Conservation (phyloP, 2,888 invertebrate genomes). For the Napeogenes sylphis region DNA sequence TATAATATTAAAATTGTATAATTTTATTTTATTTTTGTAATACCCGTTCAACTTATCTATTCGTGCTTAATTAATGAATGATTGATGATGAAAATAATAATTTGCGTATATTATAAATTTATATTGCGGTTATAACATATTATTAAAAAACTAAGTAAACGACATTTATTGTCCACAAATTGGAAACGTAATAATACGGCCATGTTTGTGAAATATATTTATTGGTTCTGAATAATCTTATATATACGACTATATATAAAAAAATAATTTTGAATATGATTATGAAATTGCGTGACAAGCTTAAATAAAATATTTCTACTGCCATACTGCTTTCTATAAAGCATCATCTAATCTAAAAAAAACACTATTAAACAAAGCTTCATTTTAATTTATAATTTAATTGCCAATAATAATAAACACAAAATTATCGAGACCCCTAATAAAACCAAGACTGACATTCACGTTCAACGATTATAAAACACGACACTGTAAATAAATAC, state of each 20-base stretch:
- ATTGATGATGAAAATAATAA: too few relatives aligned
- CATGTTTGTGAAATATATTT: too few relatives aligned
- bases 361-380: neutral
- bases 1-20: neutral
- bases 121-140: too few relatives aligned
- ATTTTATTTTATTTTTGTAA: constrained; percentile 1
- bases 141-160: too few relatives aligned
- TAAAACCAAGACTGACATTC: constrained; percentile 51
- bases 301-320: constrained; percentile 37
- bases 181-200: too few relatives aligned
- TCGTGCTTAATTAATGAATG: too few relatives aligned
- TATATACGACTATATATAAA: neutral
- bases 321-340: constrained; percentile 25
- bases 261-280: neutral
- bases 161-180: too few relatives aligned
- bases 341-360: constrained; percentile 19
- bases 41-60: neutral
- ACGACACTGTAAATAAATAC: constrained; percentile 56
- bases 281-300: constrained; percentile 39
- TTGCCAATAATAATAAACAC: constrained; percentile 41
- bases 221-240: too few relatives aligned
- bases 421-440: constrained; percentile 35
- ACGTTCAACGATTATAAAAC: constrained; percentile 44
- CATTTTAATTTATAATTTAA: constrained; percentile 21
- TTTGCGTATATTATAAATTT: too few relatives aligned